Evolutionary conservation across 2,888 invertebrate species (phyloP), one percentile per base, ranked within the genome.

Genomic region (Clepsis dumicolana): DNA sequence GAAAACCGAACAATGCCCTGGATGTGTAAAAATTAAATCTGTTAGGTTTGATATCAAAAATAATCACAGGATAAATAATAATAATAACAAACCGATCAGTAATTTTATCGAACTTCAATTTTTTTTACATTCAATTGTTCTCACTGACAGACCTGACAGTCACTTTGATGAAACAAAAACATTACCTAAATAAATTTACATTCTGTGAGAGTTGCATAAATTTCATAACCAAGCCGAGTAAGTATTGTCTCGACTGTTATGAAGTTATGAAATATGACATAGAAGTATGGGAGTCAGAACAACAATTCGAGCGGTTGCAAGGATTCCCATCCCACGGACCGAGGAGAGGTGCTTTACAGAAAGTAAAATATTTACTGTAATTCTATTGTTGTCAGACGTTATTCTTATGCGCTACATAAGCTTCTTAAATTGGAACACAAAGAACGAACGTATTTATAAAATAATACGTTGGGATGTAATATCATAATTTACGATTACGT

Each of bases 261-360:
- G 54, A 64, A 54, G 29, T 52, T 32, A 38, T 53, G 21, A 32
- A 18, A 27, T n/a, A n/a, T n/a, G n/a, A n/a, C 35, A 21, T 35
- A 44, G 18, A 16, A 61, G 29, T 18, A 8, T 21, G 14, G 14
- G 29, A 27, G 16, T 29, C 60, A 27, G 32, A 38, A 41, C 59
- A 41, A 41, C 59, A 59, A 27, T 4, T 35, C 12, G 4, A 12
- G n/a, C 41, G 63, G 65, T 38, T 35, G 35, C 10, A 48, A 18
- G 44, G 64, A 27, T 59, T 60, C 64, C 59, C 65, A 41, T 65
- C 65, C 52, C 59, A 60, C 65, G 52, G 65, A 16, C 53, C n/a
- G n/a, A 48, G 35, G 12, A 4, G 12, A 29, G 0, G 4, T 25
- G 52, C 52, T 12, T 10, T 4, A 8, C 5, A 5, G 29, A 54